Conservation (phyloP, 2,113 vertebrate species). For the Ascaphus truei region DNA sequence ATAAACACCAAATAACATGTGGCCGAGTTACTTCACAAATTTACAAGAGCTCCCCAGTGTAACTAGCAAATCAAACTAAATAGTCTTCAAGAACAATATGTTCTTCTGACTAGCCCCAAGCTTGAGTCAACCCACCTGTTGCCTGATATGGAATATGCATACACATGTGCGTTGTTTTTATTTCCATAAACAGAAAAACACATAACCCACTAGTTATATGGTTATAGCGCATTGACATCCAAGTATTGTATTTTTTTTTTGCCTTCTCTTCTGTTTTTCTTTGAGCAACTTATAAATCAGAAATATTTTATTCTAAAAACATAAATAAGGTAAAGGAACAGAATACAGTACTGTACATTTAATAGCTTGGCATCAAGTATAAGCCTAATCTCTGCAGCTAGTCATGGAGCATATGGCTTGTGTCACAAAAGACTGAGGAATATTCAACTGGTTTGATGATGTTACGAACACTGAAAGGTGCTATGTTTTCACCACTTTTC, state of each 20-base stretch:
- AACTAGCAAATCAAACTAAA: slow-evolving; percentile 40
- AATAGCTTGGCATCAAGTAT: no score
- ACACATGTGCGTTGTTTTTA: slow-evolving; percentile 5
- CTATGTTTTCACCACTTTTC: no score
- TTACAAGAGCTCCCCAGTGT: slow-evolving; percentile 45
- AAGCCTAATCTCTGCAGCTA: no score
- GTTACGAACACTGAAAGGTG: no score
- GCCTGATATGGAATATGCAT: slow-evolving; percentile 14
- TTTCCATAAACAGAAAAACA: not conserved
- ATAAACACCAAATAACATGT: not conserved
- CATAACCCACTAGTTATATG: not conserved
- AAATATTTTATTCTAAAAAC: no score
- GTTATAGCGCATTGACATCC: not conserved
- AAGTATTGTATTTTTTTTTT: not conserved
- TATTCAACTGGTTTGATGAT: no score
- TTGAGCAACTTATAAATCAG: no score
- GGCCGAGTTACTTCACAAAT: not conserved
- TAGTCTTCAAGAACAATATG: slow-evolving; percentile 40
- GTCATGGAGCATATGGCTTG: no score
- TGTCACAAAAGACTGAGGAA: no score
- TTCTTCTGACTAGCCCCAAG: slow-evolving; percentile 46
- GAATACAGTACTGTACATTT: no score
- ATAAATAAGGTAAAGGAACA: no score
- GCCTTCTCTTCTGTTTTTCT: not conserved
- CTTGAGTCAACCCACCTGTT: slow-evolving; percentile 34